Conservation (phyloP, 2,888 invertebrate genomes). For the Drosophila hamatofila region DNA sequence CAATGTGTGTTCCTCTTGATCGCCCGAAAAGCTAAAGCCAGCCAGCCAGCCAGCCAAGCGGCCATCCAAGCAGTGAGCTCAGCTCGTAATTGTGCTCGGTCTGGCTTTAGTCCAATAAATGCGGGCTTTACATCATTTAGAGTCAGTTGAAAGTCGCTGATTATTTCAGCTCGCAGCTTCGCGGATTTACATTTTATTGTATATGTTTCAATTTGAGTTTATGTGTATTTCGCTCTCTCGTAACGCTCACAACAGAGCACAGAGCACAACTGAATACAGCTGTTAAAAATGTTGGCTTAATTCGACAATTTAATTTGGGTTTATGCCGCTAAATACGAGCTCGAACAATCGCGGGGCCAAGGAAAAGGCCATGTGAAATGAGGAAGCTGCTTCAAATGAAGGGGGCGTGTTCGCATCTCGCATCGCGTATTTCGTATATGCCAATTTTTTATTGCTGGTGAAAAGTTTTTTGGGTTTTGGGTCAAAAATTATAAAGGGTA, state of each 20-base stretch:
- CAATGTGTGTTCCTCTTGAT: constrained; percentile 50
- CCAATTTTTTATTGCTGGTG: constrained; percentile 24
- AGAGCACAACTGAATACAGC: constrained; percentile 27
- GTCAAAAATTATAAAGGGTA: constrained; percentile 25
- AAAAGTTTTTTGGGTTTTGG: constrained; percentile 27
- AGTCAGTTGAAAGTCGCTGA: constrained; percentile 68
- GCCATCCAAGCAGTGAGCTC: not conserved
- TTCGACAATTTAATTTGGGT: constrained; percentile 79
- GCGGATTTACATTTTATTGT: constrained; percentile 76
- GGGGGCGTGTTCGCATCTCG: constrained; percentile 38
- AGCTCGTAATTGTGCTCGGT: constrained; percentile 54
- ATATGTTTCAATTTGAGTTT: constrained; percentile 77
- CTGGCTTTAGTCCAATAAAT: constrained; percentile 60
- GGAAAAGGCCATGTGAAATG: constrained; percentile 61
- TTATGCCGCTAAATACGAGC: constrained; percentile 66
- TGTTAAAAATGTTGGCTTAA: constrained; percentile 74
- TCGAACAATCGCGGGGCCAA: constrained; percentile 26
- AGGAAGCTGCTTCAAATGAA: constrained; percentile 57
- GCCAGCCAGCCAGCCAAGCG: not conserved
- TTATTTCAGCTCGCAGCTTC: constrained; percentile 54
- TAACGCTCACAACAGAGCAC: no score
- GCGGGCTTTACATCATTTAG: constrained; percentile 76
- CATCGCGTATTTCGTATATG: constrained; percentile 11
- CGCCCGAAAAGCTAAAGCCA: constrained; percentile 6
- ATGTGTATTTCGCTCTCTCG: constrained; percentile 42